Percentiles rank a stretch among this genome's conserved stretches.
phyloP scores from a whole-genome alignment of 2,113 vertebrate species.

The Barnardius zonarius region DNA sequence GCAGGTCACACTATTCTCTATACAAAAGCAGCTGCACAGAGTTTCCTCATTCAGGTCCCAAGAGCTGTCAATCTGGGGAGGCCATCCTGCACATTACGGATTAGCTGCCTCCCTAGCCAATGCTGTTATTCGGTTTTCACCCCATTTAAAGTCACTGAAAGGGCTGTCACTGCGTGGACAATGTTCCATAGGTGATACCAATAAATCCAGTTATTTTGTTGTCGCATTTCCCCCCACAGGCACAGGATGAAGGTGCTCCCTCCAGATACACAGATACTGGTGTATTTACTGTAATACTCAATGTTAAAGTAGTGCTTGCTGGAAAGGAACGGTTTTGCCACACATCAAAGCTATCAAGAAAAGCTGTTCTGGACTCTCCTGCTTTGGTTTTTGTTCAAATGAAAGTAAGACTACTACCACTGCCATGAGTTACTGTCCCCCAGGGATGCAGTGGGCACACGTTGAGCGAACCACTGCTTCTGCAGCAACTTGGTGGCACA shows the following conservation, averaged over 20 bases:
- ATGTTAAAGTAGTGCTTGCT: background rate
- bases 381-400: background rate
- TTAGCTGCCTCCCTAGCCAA: background rate
- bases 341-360: background rate
- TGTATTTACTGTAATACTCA: background rate
- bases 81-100: slow-evolving; percentile 26
- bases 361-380: background rate
- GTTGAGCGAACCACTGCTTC: background rate
- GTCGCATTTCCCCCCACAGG: background rate
- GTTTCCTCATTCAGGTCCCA: slow-evolving; percentile 57
- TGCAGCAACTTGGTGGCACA: background rate
- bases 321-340: background rate
- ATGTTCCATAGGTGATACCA: background rate
- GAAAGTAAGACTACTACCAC: background rate
- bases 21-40: slow-evolving; percentile 55
- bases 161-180: background rate
- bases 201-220: slow-evolving; percentile 22
- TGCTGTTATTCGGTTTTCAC: background rate
- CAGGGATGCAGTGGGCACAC: background rate
- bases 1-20: slow-evolving; percentile 57
- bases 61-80: slow-evolving; percentile 26
- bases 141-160: background rate
- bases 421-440: rapidly evolving
- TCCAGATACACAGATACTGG: rapidly evolving
- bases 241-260: background rate